phyloP scores from a whole-genome alignment of 2,888 invertebrate genomes.

The Itoplectis maculator region DNA sequence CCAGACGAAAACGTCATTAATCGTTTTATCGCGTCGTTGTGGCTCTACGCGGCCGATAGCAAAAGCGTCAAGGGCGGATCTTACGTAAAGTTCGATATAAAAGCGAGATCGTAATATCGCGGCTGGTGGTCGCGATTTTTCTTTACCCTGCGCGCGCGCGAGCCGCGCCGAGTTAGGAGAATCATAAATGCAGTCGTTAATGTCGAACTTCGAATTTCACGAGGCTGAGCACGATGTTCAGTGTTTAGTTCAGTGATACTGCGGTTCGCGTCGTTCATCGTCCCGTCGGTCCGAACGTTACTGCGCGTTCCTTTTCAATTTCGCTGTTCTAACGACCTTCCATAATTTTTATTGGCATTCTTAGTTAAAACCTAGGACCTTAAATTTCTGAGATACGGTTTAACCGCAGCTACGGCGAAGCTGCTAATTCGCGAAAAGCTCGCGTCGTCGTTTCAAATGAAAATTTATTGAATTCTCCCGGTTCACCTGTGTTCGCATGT shows the following conservation, averaged over 20 bases:
- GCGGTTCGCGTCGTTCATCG: neutral
- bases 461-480: constrained; percentile 12
- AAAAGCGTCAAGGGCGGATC: neutral
- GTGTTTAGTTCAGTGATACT: neutral
- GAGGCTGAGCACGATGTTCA: neutral
- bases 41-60: neutral
- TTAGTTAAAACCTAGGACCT: neutral
- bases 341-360: neutral
- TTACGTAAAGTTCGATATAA: constrained; percentile 8
- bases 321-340: neutral
- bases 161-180: neutral
- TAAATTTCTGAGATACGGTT: neutral
- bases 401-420: no score
- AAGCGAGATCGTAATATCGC: neutral
- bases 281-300: neutral
- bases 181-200: constrained; percentile 13
- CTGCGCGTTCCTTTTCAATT: neutral
- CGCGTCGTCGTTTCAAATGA: no score
- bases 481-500: neutral
- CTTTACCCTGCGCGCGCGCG: neutral
- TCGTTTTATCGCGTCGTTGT: neutral
- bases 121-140: constrained; percentile 15
- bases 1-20: neutral
- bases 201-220: neutral
- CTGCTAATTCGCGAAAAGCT: no score